Evolutionary conservation across 2,797 vertebrate species (phyloP).

Genomic region (Nasua narica): DNA sequence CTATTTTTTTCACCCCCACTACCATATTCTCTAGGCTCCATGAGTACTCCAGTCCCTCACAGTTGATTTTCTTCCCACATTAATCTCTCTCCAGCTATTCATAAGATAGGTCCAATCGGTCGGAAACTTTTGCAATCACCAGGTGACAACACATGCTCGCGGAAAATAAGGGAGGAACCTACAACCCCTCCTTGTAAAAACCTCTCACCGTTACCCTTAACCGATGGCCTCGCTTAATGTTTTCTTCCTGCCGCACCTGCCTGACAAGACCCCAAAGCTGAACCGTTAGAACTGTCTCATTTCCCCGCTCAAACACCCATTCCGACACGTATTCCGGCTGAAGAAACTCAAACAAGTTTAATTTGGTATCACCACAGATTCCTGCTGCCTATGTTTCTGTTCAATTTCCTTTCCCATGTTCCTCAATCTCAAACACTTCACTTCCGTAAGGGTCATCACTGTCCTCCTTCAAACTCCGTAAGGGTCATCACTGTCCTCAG

Average conservation of each 20-base stretch:
- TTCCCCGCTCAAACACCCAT: neutral
- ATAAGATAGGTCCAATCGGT: neutral
- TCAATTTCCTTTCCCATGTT: constrained; percentile 29
- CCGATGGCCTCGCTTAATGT: neutral
- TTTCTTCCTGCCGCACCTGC: neutral
- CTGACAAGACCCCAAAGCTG: neutral
- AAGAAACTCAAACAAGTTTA: constrained; percentile 20
- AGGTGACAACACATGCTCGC: neutral
- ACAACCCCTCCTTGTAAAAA: neutral
- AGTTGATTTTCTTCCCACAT: neutral
- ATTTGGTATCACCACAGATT: neutral
- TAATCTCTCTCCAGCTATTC: neutral
- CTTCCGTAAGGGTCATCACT: neutral
- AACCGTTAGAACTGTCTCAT: neutral
- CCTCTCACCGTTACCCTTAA: neutral
- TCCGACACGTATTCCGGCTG: neutral
- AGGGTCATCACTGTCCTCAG: neutral
- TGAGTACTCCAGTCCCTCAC: neutral
- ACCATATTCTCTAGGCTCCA: neutral
- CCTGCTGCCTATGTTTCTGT: neutral
- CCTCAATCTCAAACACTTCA: constrained; percentile 15
- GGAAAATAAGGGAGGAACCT: neutral
- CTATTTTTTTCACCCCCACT: neutral
- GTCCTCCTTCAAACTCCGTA: neutral
- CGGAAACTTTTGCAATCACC: neutral